These are phyloP conservation scores for Ophraella communa DNA, from an alignment of 2,888 invertebrate species.

Conservation along the genomic window DNA sequence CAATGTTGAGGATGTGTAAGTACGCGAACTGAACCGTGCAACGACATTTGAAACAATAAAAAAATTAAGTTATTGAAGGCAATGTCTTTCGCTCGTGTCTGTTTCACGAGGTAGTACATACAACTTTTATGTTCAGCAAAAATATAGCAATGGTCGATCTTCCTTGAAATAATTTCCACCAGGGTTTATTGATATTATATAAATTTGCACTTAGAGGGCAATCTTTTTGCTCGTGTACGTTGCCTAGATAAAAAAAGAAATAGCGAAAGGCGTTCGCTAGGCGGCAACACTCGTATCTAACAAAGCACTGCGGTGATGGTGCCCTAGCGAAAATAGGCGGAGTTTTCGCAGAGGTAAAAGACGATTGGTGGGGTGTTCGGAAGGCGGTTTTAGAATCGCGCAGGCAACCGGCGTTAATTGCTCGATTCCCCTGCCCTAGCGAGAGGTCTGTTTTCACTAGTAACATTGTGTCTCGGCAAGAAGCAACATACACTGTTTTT, in stretches of 20 bases:
- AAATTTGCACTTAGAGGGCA: slow-evolving; percentile 39
- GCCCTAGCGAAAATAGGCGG: slow-evolving; percentile 46
- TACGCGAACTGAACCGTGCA: slow-evolving; percentile 50
- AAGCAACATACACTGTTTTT: slow-evolving; percentile 65
- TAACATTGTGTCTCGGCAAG: slow-evolving; percentile 62
- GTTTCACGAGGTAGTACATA: slow-evolving; percentile 50
- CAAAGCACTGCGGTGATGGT: slow-evolving; percentile 38
- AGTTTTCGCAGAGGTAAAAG: slow-evolving; percentile 18
- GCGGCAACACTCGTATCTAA: slow-evolving; percentile 40
- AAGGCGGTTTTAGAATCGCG: slow-evolving; percentile 43
- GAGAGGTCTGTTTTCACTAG: slow-evolving; percentile 61
- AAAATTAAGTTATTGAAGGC: neutral
- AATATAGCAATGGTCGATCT: slow-evolving; percentile 53
- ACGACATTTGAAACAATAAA: slow-evolving; percentile 43
- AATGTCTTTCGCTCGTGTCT: slow-evolving; percentile 43
- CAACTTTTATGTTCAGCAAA: slow-evolving; percentile 52
- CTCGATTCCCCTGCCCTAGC: slow-evolving; percentile 60
- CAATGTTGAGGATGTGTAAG: neutral
- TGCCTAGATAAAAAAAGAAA: slow-evolving; percentile 40
- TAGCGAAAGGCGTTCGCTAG: slow-evolving; percentile 30
- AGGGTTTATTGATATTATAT: slow-evolving; percentile 51
- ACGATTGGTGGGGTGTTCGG: slow-evolving; percentile 46
- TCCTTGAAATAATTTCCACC: slow-evolving; percentile 46
- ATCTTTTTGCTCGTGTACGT: slow-evolving; percentile 37
- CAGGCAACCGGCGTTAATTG: slow-evolving; percentile 53